Conservation (phyloP, 2,113 vertebrate species). For the Platysteira castanea region DNA sequence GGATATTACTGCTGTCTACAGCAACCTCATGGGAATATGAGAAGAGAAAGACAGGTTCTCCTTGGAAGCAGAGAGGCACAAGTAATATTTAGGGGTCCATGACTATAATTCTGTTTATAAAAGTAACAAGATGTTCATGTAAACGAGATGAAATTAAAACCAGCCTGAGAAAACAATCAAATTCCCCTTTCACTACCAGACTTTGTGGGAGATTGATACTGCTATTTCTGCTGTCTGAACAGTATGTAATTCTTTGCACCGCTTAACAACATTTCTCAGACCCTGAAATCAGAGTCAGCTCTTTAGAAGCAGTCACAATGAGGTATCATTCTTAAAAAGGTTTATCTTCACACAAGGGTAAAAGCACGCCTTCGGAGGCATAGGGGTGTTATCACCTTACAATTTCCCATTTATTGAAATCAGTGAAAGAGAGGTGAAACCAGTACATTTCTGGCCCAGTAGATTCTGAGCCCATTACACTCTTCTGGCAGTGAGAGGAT, state of each 20-base stretch:
- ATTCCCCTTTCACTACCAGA: background rate
- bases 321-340: background rate
- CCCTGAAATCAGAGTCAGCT: background rate
- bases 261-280: background rate
- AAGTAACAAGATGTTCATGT: background rate
- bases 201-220: background rate
- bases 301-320: background rate
- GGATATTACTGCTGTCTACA: background rate
- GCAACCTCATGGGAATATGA: background rate
- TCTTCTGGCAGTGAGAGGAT: background rate
- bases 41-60: background rate
- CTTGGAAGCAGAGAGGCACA: background rate
- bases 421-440: background rate
- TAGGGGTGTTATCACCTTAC: background rate
- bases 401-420: background rate
- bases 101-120: background rate
- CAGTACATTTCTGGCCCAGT: background rate
- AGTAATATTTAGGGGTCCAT: background rate
- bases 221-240: background rate
- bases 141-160: background rate
- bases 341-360: background rate
- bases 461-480: background rate
- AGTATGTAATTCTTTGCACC: background rate
- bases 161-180: background rate
- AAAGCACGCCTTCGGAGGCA: rapidly evolving